These are phyloP conservation scores for Plectropomus leopardus DNA, from an alignment of 2,113 vertebrate genomes.

Conservation along the genomic window DNA sequence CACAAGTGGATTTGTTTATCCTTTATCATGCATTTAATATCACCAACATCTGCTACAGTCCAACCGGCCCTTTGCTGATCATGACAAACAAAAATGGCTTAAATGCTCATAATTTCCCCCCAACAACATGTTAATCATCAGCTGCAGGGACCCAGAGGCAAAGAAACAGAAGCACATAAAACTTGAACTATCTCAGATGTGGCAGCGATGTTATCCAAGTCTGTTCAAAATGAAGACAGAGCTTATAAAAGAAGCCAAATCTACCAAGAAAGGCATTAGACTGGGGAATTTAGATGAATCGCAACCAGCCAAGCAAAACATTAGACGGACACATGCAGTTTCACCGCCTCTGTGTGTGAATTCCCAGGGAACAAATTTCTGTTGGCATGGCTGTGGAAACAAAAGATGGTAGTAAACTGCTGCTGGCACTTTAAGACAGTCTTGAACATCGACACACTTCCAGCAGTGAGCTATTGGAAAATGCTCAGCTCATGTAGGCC, in stretches of 20 bases:
- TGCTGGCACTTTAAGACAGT: slow-evolving; percentile 26
- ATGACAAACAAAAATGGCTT: slow-evolving; percentile 27
- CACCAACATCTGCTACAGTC: slow-evolving; percentile 8
- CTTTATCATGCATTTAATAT: slow-evolving; percentile 17
- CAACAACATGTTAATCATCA: slow-evolving; percentile 38
- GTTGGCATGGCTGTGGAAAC: slow-evolving; percentile 61
- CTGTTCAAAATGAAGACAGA: slow-evolving; percentile 31
- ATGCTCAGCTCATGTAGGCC: slow-evolving; percentile 23
- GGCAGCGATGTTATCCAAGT: slow-evolving; percentile 28
- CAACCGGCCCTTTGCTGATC: slow-evolving; percentile 5
- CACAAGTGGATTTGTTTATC: slow-evolving; percentile 21
- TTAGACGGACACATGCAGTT: slow-evolving; percentile 20
- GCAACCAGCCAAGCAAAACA: slow-evolving; percentile 53
- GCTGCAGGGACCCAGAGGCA: slow-evolving; percentile 18
- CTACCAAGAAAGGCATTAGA: slow-evolving; percentile 56
- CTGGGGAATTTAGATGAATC: slow-evolving; percentile 52
- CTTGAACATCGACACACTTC: slow-evolving; percentile 30
- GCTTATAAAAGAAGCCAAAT: slow-evolving; percentile 40
- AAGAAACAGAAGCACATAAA: slow-evolving; percentile 57
- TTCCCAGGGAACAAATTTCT: slow-evolving; percentile 43
- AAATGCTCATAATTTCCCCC: slow-evolving; percentile 5
- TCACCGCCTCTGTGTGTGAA: slow-evolving; percentile 19
- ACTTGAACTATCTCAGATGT: slow-evolving; percentile 32
- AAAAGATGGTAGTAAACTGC: slow-evolving; percentile 44
- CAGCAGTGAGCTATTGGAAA: slow-evolving; percentile 4